Evolutionary conservation across 1,140 invertebrate genomes (phyloP).

Genomic region (Zaprionus ornatus): DNA sequence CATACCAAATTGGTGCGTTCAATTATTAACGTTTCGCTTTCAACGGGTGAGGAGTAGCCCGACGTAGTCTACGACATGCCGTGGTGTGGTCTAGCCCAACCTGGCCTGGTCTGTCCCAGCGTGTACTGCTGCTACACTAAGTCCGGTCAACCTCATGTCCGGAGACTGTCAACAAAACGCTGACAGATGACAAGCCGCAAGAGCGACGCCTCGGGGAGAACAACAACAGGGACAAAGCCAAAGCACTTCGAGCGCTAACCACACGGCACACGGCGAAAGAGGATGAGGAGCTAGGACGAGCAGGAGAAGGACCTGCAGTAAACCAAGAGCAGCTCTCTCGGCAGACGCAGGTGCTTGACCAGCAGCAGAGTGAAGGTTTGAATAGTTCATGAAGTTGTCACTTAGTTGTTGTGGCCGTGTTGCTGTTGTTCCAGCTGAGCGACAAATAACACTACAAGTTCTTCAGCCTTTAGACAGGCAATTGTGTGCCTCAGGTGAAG

Average conservation of each 20-base stretch:
- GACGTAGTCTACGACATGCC: neutral
- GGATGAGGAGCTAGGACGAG: neutral
- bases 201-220: slow-evolving; percentile 25
- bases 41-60: slow-evolving; percentile 31
- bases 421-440: slow-evolving; percentile 29
- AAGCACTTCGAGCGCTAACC: slow-evolving; percentile 53
- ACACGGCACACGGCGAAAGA: slow-evolving; percentile 23
- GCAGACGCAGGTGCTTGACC: slow-evolving; percentile 1
- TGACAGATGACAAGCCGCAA: slow-evolving; percentile 74
- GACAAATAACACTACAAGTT: slow-evolving; percentile 49
- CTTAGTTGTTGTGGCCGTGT: slow-evolving; percentile 60
- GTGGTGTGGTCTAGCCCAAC: neutral
- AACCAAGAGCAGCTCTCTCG: neutral
- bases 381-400: slow-evolving; percentile 80
- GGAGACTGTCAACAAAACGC: slow-evolving; percentile 64
- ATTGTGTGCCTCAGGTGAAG: slow-evolving; percentile 1
- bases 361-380: slow-evolving; percentile 30
- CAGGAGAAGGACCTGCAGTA: neutral
- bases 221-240: slow-evolving; percentile 21
- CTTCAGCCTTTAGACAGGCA: slow-evolving; percentile 2
- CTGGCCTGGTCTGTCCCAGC: neutral
- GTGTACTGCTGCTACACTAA: neutral
- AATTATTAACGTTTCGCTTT: slow-evolving; percentile 65
- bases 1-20: slow-evolving; percentile 53
- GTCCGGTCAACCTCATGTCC: slow-evolving; percentile 49